These are phyloP conservation scores for Paralichthys olivaceus DNA, from an alignment of 2,113 vertebrate genomes.

Conservation along the genomic window DNA sequence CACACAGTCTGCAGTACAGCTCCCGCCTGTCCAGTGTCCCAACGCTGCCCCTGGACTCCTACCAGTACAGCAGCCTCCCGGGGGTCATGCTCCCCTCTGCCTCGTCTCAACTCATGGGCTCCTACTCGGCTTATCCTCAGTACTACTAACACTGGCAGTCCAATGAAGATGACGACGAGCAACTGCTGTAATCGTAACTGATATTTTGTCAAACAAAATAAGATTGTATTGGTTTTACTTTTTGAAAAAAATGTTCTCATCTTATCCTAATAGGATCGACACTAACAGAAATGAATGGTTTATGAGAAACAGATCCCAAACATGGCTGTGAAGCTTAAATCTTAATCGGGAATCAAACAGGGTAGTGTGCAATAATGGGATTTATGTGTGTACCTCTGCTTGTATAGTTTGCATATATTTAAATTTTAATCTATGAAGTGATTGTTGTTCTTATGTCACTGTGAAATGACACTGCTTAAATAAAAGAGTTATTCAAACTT, in stretches of 20 bases:
- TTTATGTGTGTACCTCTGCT: constrained; percentile 34
- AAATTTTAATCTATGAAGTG: constrained; percentile 63
- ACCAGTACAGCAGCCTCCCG: constrained; percentile 72
- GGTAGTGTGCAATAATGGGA: constrained; percentile 73
- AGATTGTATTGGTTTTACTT: background rate
- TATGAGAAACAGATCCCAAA: background rate
- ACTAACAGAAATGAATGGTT: constrained; percentile 1
- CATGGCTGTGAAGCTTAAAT: background rate
- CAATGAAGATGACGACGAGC: background rate
- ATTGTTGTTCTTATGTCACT: constrained; percentile 40
- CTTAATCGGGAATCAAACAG: constrained; percentile 20
- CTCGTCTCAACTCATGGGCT: constrained; percentile 33
- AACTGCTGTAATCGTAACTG: background rate
- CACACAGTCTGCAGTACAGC: constrained; percentile 70
- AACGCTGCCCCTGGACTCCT: constrained; percentile 72
- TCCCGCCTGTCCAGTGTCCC: constrained; percentile 32
- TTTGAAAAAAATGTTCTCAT: background rate
- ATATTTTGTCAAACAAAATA: background rate
- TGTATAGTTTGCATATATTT: constrained; percentile 68
- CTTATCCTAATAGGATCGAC: constrained; percentile 7
- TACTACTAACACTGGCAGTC: constrained; percentile 65
- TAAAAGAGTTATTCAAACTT: constrained; percentile 33
- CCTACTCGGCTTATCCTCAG: constrained; percentile 70
- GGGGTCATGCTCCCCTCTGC: constrained; percentile 65
- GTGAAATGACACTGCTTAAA: constrained; percentile 35